Evolutionary conservation across 1,140 invertebrate species (phyloP).

Genomic region (Drosophila pachea): DNA sequence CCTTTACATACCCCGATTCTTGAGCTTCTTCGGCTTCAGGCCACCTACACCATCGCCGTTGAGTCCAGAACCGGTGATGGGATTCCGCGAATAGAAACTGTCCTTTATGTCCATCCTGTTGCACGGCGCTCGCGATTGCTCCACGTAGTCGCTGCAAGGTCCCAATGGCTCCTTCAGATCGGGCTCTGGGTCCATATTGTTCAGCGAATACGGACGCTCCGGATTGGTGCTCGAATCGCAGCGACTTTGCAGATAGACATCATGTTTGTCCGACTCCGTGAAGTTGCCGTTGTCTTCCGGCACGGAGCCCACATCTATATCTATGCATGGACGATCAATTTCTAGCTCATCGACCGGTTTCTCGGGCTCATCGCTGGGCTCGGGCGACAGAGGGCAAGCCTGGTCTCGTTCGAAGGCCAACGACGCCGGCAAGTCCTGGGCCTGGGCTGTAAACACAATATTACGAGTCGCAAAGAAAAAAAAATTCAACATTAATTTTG

Average conservation of each 20-base stretch:
- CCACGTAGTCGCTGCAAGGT: constrained; percentile 17
- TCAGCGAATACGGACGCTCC: constrained; percentile 39
- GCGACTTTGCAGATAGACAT: constrained; percentile 40
- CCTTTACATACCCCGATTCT: constrained; percentile 50
- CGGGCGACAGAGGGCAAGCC: constrained; percentile 1
- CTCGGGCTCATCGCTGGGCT: neutral
- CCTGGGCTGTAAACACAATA: constrained; percentile 1
- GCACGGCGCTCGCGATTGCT: constrained; percentile 19
- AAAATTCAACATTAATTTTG: no score
- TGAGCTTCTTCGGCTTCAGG: constrained; percentile 60
- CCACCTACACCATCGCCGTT: constrained; percentile 72
- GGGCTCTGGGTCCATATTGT: constrained; percentile 19
- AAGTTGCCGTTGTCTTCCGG: constrained; percentile 24
- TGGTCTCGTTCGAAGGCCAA: neutral
- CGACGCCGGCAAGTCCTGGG: neutral
- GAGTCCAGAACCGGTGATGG: constrained; percentile 68
- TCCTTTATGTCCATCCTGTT: constrained; percentile 28
- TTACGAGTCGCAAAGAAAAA: neutral
- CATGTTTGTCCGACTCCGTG: constrained; percentile 27
- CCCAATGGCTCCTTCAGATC: constrained; percentile 34
- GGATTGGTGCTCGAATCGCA: constrained; percentile 31
- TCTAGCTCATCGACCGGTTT: neutral
- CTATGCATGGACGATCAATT: constrained; percentile 36
- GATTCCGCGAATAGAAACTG: constrained; percentile 48
- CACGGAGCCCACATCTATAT: constrained; percentile 19